A percentile compares a stretch with the other conserved stretches of the same genome.
These are phyloP conservation scores for Babyrousa celebensis DNA, from an alignment of 2,797 vertebrate species.

Conservation along the genomic window DNA sequence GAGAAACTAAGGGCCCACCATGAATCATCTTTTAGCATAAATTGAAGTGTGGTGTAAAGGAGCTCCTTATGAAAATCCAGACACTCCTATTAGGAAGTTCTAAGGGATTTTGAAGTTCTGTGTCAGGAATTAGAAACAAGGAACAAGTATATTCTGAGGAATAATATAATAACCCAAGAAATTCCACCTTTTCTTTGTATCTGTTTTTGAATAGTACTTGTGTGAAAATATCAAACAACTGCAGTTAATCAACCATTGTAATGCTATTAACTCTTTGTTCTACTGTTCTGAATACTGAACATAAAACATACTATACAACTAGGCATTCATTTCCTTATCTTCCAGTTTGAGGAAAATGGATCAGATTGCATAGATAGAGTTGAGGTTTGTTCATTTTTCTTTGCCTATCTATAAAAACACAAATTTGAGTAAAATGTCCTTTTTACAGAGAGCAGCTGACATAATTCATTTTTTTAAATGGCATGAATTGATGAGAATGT, in stretches of 20 bases:
- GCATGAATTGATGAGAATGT: background rate
- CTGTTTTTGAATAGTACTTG: background rate
- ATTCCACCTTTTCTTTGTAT: background rate
- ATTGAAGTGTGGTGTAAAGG: background rate
- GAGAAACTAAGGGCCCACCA: background rate
- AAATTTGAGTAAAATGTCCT: background rate
- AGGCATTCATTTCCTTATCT: background rate
- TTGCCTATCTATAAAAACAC: background rate
- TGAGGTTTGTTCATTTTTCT: background rate
- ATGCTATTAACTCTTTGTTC: background rate
- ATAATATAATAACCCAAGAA: background rate
- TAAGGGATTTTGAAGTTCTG: background rate
- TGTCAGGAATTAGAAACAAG: background rate
- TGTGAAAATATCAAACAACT: constrained; percentile 20
- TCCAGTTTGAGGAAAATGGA: background rate
- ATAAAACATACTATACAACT: background rate
- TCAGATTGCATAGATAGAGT: background rate
- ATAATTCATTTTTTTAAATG: background rate
- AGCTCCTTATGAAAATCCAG: background rate
- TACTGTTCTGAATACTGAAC: background rate
- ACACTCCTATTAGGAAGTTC: background rate
- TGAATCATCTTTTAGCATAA: background rate
- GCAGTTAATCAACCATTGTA: background rate
- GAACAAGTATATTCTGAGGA: background rate
- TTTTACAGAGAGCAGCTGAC: background rate